Evolutionary conservation across 92 coral and sea anemone species (phyloP).

Genomic region (Heteractis magnifica): DNA sequence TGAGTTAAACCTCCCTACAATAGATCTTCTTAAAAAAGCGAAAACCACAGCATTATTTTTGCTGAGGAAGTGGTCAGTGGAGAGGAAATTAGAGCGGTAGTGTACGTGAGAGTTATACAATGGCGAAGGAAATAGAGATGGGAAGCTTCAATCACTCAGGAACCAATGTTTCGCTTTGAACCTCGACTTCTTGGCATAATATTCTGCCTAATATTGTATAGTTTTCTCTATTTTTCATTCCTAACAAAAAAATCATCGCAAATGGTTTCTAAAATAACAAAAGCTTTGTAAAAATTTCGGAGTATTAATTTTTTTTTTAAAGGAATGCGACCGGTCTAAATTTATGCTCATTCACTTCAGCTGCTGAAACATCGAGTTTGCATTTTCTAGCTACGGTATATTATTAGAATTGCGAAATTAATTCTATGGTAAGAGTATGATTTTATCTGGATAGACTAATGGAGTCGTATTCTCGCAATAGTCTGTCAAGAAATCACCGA

Average conservation of each 20-base stretch:
- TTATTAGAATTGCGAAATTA: background rate
- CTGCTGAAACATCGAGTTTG: background rate
- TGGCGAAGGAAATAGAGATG: background rate
- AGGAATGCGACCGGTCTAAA: background rate
- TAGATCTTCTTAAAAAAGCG: background rate
- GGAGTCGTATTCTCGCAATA: background rate
- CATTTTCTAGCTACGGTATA: background rate
- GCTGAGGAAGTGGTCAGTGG: constrained; percentile 19
- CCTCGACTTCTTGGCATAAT: constrained; percentile 3
- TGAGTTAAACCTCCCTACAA: background rate
- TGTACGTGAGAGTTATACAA: background rate
- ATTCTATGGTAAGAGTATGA: background rate
- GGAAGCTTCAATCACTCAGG: constrained; percentile 4
- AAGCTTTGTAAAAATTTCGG: too few relatives aligned
- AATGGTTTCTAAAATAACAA: too few relatives aligned
- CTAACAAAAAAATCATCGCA: too few relatives aligned
- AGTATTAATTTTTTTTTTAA: background rate
- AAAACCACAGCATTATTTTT: constrained; percentile 7
- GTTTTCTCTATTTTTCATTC: background rate
- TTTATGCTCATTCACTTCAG: background rate
- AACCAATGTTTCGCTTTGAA: background rate
- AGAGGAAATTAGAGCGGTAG: constrained; percentile 11
- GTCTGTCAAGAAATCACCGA: background rate
- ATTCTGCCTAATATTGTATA: background rate
- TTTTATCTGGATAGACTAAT: background rate